Percentiles rank a stretch among this genome's conserved stretches.
Evolutionary conservation across 2,888 invertebrate species (phyloP).

Genomic region (Xestia c-nigrum): DNA sequence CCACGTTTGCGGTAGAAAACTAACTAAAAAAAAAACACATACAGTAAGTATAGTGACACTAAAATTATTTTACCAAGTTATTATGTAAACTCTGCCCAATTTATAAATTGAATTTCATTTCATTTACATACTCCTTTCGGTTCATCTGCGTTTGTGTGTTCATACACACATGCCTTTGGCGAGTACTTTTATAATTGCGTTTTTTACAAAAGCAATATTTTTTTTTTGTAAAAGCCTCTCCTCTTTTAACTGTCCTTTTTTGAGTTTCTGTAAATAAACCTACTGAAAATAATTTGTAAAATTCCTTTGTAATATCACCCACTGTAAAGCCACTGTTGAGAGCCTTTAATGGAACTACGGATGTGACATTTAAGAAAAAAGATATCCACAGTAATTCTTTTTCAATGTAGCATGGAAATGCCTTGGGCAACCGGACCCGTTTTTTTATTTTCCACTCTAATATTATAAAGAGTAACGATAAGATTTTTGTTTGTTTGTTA

Average conservation of each 20-base stretch:
- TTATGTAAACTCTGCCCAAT: too few species aligned
- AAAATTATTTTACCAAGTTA: too few species aligned
- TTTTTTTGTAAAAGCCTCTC: neutral
- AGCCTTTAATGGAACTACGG: neutral
- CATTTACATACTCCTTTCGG: neutral
- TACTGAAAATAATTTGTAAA: neutral
- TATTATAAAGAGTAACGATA: too few species aligned
- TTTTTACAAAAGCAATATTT: slow-evolving; percentile 1
- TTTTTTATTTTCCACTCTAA: too few species aligned
- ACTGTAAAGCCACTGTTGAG: too few species aligned
- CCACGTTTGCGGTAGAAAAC: too few species aligned
- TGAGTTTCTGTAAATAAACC: neutral
- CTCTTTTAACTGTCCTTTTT: neutral
- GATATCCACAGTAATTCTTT: neutral
- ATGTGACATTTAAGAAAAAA: neutral
- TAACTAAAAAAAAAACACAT: too few species aligned
- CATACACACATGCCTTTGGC: neutral
- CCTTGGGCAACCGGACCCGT: neutral
- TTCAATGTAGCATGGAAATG: neutral
- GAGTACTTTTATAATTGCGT: neutral
- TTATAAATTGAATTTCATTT: too few species aligned
- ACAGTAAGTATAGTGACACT: too few species aligned
- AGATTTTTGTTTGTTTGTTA: too few species aligned
- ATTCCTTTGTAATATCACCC: neutral
- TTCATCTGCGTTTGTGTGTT: neutral